A percentile compares a stretch with the other conserved stretches of the same genome.
phyloP scores from a whole-genome alignment of 2,888 invertebrate genomes.

The Plagodis pulveraria region DNA sequence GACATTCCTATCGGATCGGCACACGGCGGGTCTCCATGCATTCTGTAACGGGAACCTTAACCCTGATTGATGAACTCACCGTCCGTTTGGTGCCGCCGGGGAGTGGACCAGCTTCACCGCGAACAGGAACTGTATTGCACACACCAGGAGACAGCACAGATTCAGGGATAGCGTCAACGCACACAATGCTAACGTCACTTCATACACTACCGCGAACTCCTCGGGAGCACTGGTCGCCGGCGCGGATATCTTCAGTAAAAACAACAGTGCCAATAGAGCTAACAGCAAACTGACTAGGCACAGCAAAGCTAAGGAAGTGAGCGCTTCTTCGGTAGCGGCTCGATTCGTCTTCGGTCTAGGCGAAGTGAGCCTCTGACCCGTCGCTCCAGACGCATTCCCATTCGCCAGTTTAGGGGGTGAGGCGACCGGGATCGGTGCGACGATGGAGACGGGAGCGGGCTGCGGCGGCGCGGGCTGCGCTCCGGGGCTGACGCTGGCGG shows the following conservation, averaged over 20 bases:
- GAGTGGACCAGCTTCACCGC: conserved; percentile 96
- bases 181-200: conserved; percentile 95
- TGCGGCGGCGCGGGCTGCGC: conserved; percentile 58
- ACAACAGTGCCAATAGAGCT: conserved; percentile 92
- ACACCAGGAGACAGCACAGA: conserved; percentile 95
- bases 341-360: conserved; percentile 66
- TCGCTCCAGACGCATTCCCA: conserved; percentile 85
- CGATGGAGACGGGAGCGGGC: conserved; percentile 55
- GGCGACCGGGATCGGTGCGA: conserved; percentile 61
- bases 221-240: conserved; percentile 87
- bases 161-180: conserved; percentile 95
- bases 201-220: conserved; percentile 95
- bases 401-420: conserved; percentile 79
- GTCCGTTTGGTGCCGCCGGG: conserved; percentile 91
- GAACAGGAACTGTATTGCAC: conserved; percentile 97
- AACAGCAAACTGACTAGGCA: conserved; percentile 94
- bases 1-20: conserved; percentile 47
- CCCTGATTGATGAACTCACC: conserved; percentile 60
- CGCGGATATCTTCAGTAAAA: conserved; percentile 93
- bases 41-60: conserved; percentile 45
- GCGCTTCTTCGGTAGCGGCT: conserved; percentile 87
- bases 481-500: conserved; percentile 85
- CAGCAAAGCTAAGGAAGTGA: conserved; percentile 93
- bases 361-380: conserved; percentile 54
- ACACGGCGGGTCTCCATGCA: conserved; percentile 60